phyloP scores from a whole-genome alignment of 2,797 vertebrate species.

The Numenius phaeopus region DNA sequence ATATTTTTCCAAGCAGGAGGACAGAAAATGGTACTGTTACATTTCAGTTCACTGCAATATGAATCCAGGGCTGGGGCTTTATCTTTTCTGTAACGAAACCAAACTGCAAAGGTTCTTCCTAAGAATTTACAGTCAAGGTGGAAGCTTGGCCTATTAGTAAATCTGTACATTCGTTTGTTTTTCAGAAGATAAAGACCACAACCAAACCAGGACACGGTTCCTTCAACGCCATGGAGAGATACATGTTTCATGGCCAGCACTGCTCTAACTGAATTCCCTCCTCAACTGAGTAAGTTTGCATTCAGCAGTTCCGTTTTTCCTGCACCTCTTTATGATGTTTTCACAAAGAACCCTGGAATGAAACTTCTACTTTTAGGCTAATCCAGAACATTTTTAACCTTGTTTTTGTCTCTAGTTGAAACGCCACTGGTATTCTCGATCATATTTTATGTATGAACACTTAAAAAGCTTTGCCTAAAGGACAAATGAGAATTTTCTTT shows the following conservation, averaged over 20 bases:
- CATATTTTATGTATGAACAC: conserved; percentile 55
- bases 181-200: background rate
- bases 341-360: background rate
- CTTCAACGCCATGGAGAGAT: accelerated
- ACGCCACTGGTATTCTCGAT: conserved; percentile 39
- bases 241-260: background rate
- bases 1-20: background rate
- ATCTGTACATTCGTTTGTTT: accelerated
- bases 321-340: background rate
- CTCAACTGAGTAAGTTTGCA: background rate
- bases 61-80: background rate
- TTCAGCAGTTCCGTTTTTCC: background rate
- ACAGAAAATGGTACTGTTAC: background rate
- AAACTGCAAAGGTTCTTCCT: background rate
- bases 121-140: background rate
- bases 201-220: background rate
- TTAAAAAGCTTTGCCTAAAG: conserved; percentile 58
- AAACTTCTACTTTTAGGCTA: conserved; percentile 33
- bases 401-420: conserved; percentile 52
- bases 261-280: background rate
- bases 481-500: conserved; percentile 57
- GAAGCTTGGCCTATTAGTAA: background rate
- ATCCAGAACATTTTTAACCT: conserved; percentile 18
- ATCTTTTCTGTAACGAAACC: background rate
- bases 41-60: background rate